Evolutionary conservation across 1,140 invertebrate species (phyloP).

Genomic region (Centruroides sculpturatus): DNA sequence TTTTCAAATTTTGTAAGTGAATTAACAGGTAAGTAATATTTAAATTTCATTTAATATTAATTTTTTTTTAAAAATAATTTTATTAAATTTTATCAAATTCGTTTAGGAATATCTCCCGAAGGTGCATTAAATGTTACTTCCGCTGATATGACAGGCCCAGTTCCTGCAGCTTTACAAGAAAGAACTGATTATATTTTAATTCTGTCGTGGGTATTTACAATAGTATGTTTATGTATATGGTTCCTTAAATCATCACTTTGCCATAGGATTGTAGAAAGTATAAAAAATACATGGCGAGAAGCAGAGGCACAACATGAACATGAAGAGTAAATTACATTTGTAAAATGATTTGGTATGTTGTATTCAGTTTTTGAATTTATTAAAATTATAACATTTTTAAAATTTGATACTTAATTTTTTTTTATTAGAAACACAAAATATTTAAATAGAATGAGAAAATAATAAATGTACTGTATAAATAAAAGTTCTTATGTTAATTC

Average conservation of each 20-base stretch:
- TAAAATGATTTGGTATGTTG: too few species aligned
- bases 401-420: too few species aligned
- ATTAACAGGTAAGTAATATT: slow-evolving; percentile 42
- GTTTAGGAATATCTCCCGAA: slow-evolving; percentile 6
- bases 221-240: slow-evolving; percentile 59
- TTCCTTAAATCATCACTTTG: slow-evolving; percentile 60
- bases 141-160: slow-evolving; percentile 40
- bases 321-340: slow-evolving; percentile 30
- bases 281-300: slow-evolving; percentile 78
- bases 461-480: too few species aligned
- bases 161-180: slow-evolving; percentile 50
- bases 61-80: slow-evolving; percentile 8
- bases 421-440: too few species aligned
- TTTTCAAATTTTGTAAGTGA: slow-evolving; percentile 68
- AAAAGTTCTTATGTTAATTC: too few species aligned
- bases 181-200: slow-evolving; percentile 68
- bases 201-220: slow-evolving; percentile 71
- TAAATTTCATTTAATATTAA: too few species aligned
- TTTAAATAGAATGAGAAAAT: too few species aligned
- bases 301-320: slow-evolving; percentile 60
- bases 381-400: too few species aligned
- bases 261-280: slow-evolving; percentile 61
- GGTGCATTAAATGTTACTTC: slow-evolving; percentile 11
- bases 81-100: slow-evolving; percentile 30
- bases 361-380: too few species aligned